Percentiles rank a stretch among this genome's conserved stretches.
Conservation (phyloP, 37 sponge, comb jelly and placozoan genomes). For the Axinella damicornis region DNA sequence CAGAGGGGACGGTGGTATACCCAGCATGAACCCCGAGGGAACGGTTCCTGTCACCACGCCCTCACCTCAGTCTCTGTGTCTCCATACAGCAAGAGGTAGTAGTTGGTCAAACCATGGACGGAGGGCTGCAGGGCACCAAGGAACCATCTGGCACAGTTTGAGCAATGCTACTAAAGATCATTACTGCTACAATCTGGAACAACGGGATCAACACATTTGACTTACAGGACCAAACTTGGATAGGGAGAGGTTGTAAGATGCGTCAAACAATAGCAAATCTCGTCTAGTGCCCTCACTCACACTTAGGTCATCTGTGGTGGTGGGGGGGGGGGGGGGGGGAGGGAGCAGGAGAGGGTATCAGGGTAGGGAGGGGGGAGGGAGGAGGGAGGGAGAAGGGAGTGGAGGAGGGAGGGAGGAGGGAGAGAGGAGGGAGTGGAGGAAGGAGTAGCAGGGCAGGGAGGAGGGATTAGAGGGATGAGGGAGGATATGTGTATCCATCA, state of each 20-base stretch:
- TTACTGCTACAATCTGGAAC: no score
- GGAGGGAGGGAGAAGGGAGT: no score
- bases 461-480: no score
- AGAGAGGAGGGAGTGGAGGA: no score
- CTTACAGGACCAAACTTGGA: constrained; percentile 49
- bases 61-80: neutral
- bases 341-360: neutral
- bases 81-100: constrained; percentile 22
- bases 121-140: neutral
- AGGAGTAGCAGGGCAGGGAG: no score
- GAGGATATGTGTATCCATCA: neutral
- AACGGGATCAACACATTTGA: no score
- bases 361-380: neutral
- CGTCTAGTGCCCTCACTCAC: constrained; percentile 18
- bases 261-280: constrained; percentile 34
- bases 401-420: no score
- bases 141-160: neutral
- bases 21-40: no score
- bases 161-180: no score
- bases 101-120: constrained; percentile 51
- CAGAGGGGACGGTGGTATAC: no score
- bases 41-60: neutral
- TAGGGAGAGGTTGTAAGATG: constrained; percentile 15
- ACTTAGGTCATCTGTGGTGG: constrained; percentile 26
- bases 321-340: neutral